These are phyloP conservation scores for Stegodyphus dumicola DNA, from an alignment of 1,140 invertebrate genomes.

Conservation along the genomic window DNA sequence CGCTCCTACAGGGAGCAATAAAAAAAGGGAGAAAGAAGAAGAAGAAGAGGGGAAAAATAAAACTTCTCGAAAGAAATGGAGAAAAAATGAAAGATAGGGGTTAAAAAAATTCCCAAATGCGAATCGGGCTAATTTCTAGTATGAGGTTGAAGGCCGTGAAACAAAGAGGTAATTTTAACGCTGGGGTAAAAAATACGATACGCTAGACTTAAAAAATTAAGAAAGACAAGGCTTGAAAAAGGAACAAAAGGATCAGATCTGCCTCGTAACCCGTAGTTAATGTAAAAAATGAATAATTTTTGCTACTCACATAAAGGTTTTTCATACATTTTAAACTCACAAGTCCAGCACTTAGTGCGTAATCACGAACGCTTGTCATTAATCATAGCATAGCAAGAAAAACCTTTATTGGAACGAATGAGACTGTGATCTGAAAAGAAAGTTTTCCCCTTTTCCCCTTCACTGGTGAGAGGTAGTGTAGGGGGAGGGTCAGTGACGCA, in stretches of 20 bases:
- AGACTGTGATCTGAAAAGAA: slow-evolving; percentile 40
- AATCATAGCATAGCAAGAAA: slow-evolving; percentile 51
- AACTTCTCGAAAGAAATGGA: neutral
- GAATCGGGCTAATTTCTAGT: slow-evolving; percentile 53
- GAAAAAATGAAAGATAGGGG: slow-evolving; percentile 6
- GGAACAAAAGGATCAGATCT: slow-evolving; percentile 37
- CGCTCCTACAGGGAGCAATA: neutral
- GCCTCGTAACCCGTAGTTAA: slow-evolving; percentile 57
- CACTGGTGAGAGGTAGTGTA: slow-evolving; percentile 1
- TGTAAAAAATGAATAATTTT: slow-evolving; percentile 62
- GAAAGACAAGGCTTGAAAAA: slow-evolving; percentile 47
- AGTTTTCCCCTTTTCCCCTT: slow-evolving; percentile 3
- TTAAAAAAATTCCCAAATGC: slow-evolving; percentile 7
- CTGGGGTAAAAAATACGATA: slow-evolving; percentile 1
- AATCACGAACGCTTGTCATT: slow-evolving; percentile 51
- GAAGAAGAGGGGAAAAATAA: neutral
- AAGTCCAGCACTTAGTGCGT: slow-evolving; percentile 51
- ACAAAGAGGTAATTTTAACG: slow-evolving; percentile 58
- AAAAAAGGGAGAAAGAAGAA: slow-evolving; percentile 14
- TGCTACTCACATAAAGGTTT: slow-evolving; percentile 55
- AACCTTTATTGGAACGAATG: slow-evolving; percentile 62
- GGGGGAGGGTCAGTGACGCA: neutral
- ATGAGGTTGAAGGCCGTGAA: slow-evolving; percentile 49
- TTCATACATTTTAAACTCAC: slow-evolving; percentile 61
- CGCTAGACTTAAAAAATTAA: slow-evolving; percentile 42